Conservation (phyloP, 2,888 invertebrate species). For the Eupithecia dodoneata region DNA sequence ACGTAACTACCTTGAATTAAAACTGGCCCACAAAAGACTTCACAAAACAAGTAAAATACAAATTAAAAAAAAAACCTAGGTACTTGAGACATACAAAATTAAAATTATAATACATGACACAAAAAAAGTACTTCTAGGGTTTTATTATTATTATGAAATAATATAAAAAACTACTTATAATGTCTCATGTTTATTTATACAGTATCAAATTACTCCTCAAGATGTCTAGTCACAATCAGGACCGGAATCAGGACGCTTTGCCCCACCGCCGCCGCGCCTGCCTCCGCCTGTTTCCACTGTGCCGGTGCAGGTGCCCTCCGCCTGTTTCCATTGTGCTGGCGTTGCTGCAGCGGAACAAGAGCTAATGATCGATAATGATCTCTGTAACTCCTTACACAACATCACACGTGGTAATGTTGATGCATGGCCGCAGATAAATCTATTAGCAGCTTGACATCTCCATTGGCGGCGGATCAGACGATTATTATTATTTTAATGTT, state of each 20-base stretch:
- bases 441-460: slow-evolving; percentile 74
- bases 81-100: no score
- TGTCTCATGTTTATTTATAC: no score
- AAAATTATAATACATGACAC: no score
- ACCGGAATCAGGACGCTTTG: not conserved
- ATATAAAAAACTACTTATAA: no score
- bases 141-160: no score
- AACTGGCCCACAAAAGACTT: no score
- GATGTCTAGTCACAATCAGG: not conserved
- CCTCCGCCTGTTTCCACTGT: not conserved
- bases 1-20: no score
- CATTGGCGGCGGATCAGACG: slow-evolving; percentile 63
- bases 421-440: slow-evolving; percentile 73
- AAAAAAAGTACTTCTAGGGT: no score
- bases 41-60: no score
- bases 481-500: slow-evolving; percentile 80
- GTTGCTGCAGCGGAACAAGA: slow-evolving; percentile 44
- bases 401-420: slow-evolving; percentile 63
- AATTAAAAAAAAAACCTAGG: no score
- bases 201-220: not conserved
- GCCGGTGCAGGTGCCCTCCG: not conserved
- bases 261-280: not conserved
- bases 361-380: slow-evolving; percentile 70
- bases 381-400: slow-evolving; percentile 53
- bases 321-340: not conserved